Evolutionary conservation across 2,888 invertebrate genomes (phyloP), one percentile per base, ranked within the genome.

Genomic region (Xestoiulus laeticollis): DNA sequence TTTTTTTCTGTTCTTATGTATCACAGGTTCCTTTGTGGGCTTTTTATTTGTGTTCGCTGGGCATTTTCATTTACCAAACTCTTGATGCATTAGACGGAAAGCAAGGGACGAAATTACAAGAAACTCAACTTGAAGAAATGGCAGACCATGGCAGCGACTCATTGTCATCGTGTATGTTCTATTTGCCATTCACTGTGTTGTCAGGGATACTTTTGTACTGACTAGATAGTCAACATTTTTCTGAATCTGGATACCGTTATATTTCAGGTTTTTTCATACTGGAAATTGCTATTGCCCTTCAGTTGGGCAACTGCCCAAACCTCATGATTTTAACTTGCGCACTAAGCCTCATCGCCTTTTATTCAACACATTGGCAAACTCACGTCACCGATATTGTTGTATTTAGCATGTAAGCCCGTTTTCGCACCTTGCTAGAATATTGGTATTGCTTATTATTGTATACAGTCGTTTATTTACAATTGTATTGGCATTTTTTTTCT

Each of bases 301-400:
- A 88, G 59, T 85, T 88, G 3, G 88, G 88, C 26, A 6, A 16
- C 12, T 16, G 44, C 43, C 88, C 88, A 22, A 14, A 5, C 12
- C 59, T 87, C 22, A 85, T 88, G 88, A 6, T 86, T 26, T n/a
- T 30, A 1, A 26, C 78, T 59, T 78, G 30, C n/a, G 32, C 59
- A 16, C n/a, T 85, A 16, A 12, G 16, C n/a, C n/a, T 88, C n/a
- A n/a, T 86, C 22, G 59, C 86, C 22, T 88, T 88, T 43, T 86
- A 88, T 86, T 88, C 86, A 2, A 86, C 88, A 14, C 88, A 88
- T 78, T 88, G 88, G 88, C 88, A 88, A 44, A 88, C 88, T 38
- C 86, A 88, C 44, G 86, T 88, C 22, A 88, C 88, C 14, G 85
- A 86, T 86, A 53, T 88, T 22, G 88, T 88, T 48, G 88, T 88